Evolutionary conservation across 2,797 vertebrate species (phyloP).

Genomic region (Spinus olivaceus): DNA sequence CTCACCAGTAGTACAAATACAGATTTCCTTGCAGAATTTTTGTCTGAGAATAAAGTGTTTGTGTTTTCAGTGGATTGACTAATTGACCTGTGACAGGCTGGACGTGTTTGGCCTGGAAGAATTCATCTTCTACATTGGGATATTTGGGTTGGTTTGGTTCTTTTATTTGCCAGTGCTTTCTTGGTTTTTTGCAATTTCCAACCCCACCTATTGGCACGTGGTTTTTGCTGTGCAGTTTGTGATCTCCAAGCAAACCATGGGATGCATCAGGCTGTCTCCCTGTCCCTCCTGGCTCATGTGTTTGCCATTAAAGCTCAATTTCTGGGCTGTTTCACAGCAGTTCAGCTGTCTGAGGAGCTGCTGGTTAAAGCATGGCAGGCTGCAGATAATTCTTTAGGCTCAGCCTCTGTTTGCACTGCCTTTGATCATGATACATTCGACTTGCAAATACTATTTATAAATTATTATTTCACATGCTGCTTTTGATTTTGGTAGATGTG

Average conservation of each 20-base stretch:
- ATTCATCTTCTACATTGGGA: neutral
- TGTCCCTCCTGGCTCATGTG: neutral
- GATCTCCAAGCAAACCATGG: neutral
- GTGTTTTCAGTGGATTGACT: neutral
- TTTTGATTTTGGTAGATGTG: neutral
- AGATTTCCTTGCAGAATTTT: neutral
- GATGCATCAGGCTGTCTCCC: neutral
- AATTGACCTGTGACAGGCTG: neutral
- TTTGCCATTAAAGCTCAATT: constrained; percentile 32
- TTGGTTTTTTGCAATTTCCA: neutral
- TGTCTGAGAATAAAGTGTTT: neutral
- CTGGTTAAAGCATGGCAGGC: constrained; percentile 12
- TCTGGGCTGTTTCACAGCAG: constrained; percentile 33
- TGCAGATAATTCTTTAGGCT: constrained; percentile 13
- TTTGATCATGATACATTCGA: constrained; percentile 26
- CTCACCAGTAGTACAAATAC: neutral
- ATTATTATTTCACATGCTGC: neutral
- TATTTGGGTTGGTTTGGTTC: neutral
- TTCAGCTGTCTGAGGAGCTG: constrained; percentile 25
- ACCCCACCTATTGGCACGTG: neutral
- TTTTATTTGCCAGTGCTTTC: neutral
- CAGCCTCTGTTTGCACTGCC: constrained; percentile 6
- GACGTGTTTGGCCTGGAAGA: neutral
- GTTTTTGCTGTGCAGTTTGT: neutral
- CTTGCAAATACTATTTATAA: neutral